Conservation (phyloP, 2,113 vertebrate species). For the Rhynchomys soricoides region DNA sequence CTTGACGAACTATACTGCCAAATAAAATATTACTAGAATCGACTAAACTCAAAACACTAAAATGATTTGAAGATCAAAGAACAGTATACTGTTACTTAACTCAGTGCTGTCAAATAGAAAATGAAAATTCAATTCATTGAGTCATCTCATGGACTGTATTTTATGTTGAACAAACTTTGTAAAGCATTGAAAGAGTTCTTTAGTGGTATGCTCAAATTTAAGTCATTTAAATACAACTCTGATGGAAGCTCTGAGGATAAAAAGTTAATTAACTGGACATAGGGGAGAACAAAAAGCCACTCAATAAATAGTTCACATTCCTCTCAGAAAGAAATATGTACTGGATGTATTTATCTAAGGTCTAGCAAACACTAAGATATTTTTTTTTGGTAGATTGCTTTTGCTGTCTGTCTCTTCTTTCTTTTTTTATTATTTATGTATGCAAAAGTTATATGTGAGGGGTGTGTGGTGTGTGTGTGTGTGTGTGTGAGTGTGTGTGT, state of each 20-base stretch:
- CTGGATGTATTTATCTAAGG: not conserved
- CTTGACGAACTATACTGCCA: not conserved
- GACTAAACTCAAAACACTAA: not conserved
- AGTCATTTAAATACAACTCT: not conserved
- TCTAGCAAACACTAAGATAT: not conserved
- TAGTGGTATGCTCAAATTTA: not conserved
- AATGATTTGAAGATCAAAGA: slow-evolving; percentile 44
- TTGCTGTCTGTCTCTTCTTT: not conserved
- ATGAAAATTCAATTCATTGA: not conserved
- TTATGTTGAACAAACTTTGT: not conserved
- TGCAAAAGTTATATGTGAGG: not conserved
- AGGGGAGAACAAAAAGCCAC: not conserved
- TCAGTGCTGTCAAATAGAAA: not conserved
- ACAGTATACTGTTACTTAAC: slow-evolving; percentile 13
- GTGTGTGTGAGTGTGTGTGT: not conserved
- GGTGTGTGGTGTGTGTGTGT: not conserved
- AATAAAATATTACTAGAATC: slow-evolving; percentile 33
- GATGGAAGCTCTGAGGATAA: not conserved
- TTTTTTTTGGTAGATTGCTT: not conserved
- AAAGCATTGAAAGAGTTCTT: not conserved
- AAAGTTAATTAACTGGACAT: not conserved
- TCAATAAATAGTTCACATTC: not conserved
- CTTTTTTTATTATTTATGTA: not conserved
- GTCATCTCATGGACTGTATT: not conserved
- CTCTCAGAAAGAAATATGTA: not conserved